These are phyloP conservation scores for Torymus tubicola DNA, from an alignment of 2,888 invertebrate genomes.

Conservation along the genomic window DNA sequence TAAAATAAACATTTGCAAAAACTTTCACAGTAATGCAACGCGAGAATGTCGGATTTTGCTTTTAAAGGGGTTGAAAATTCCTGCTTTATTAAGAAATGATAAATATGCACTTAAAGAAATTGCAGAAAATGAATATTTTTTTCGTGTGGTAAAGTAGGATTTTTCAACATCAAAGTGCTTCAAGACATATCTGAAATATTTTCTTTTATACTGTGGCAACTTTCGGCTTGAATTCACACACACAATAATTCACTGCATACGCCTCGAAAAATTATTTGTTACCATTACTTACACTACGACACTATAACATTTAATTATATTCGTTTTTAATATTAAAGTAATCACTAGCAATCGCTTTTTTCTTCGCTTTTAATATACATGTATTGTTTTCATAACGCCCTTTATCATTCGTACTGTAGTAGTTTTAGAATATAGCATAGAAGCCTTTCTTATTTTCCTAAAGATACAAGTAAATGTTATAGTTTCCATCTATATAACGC, in stretches of 20 bases:
- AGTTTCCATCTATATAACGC: no score
- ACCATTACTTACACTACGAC: not conserved
- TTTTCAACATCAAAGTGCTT: not conserved
- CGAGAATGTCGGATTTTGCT: not conserved
- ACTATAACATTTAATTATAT: no score
- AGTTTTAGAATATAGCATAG: constrained; percentile 7
- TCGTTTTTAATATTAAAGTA: not conserved
- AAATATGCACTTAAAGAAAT: no score
- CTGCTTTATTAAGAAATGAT: no score
- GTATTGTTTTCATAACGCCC: no score
- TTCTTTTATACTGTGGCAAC: not conserved
- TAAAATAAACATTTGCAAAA: no score
- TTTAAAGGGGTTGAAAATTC: not conserved
- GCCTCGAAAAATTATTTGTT: not conserved
- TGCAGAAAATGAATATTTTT: no score
- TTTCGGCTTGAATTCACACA: constrained; percentile 6
- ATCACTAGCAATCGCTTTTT: not conserved
- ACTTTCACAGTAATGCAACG: no score
- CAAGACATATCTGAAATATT: not conserved
- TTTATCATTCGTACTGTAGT: no score
- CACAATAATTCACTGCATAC: constrained; percentile 10
- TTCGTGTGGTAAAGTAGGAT: no score
- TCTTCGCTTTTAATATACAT: no score
- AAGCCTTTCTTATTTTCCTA: constrained; percentile 5
- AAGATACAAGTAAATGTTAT: not conserved